Conservation (phyloP, 2,797 vertebrate genomes). For the Chromis chromis region DNA sequence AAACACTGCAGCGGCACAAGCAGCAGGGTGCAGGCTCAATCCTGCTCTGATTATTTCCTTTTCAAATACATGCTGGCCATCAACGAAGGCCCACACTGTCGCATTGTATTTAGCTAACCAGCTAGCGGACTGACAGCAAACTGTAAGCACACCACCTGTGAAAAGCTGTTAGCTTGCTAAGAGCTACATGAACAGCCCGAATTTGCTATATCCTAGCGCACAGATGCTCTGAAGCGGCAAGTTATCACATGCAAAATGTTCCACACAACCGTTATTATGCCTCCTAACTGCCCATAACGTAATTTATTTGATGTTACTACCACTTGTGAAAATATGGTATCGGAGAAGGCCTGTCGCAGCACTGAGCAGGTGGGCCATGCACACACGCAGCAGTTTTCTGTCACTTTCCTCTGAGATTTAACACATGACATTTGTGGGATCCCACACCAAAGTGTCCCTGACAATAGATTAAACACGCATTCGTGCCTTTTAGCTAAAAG, state of each 20-base stretch:
- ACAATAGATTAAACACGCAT: neutral
- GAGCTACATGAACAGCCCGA: conserved; percentile 32
- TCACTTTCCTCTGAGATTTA: conserved; percentile 46
- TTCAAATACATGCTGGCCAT: neutral
- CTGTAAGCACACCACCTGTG: conserved; percentile 71
- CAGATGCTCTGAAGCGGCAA: neutral
- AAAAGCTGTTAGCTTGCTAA: conserved; percentile 59
- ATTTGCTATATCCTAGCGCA: neutral
- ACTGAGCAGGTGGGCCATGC: conserved; percentile 81
- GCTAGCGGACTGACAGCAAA: conserved; percentile 59
- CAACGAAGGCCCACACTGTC: conserved; percentile 58
- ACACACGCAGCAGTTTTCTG: conserved; percentile 78
- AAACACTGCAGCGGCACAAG: neutral
- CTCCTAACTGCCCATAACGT: accelerated
- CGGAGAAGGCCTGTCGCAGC: conserved; percentile 75
- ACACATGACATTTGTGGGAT: conserved; percentile 44
- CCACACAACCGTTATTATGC: accelerated
- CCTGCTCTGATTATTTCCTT: neutral
- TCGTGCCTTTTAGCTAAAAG: neutral
- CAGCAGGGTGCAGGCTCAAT: neutral
- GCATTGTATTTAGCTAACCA: conserved; percentile 57
- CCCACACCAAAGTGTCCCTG: neutral
- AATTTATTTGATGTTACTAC: neutral
- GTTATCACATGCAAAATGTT: neutral
- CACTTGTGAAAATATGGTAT: conserved; percentile 53